These are phyloP conservation scores for Ara ararauna DNA, from an alignment of 2,797 vertebrate genomes.

Conservation along the genomic window DNA sequence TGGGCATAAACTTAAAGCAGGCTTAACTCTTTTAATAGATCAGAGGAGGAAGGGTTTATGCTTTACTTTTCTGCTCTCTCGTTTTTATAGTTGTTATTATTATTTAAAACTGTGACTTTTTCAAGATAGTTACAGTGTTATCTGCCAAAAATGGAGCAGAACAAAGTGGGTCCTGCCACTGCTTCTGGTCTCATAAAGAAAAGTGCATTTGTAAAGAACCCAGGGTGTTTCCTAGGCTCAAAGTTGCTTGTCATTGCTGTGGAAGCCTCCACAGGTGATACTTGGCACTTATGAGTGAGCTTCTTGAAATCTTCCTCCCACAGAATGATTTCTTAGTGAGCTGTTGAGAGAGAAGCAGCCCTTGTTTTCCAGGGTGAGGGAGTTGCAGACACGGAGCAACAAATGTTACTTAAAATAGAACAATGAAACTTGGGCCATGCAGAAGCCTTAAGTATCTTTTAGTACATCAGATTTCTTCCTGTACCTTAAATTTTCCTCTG, in stretches of 20 bases:
- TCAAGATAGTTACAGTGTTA: background rate
- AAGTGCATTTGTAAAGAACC: background rate
- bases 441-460: background rate
- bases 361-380: background rate
- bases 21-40: background rate
- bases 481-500: background rate
- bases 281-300: background rate
- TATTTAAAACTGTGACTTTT: background rate
- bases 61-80: background rate
- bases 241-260: background rate
- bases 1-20: background rate
- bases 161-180: background rate
- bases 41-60: rapidly evolving
- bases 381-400: background rate
- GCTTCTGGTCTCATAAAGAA: background rate
- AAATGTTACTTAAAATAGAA: background rate
- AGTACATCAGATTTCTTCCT: background rate
- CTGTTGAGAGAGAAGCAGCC: background rate
- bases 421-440: background rate
- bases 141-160: background rate
- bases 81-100: background rate
- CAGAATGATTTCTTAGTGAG: background rate
- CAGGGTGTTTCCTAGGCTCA: background rate
- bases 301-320: background rate
- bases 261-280: background rate